Evolutionary conservation across 1,140 invertebrate genomes (phyloP).

Genomic region (Drosophila pseudoananassae): DNA sequence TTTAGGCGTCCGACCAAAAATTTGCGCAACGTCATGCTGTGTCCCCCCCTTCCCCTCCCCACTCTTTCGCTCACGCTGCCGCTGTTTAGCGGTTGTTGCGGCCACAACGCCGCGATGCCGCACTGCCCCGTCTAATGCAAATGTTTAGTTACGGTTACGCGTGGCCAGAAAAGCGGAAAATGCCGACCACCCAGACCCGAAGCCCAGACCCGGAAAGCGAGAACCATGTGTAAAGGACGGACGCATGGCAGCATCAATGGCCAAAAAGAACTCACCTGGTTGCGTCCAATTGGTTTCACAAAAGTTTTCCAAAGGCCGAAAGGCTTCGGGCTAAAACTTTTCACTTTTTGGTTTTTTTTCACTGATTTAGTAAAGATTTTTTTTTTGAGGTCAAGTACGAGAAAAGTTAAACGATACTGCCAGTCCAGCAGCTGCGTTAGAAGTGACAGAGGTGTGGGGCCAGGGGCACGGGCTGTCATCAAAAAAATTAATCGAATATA

Average conservation of each 20-base stretch:
- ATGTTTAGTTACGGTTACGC: conserved; percentile 70
- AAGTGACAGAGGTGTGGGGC: not conserved
- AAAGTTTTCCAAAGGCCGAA: not conserved
- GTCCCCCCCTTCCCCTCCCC: too few species aligned
- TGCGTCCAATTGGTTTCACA: not conserved
- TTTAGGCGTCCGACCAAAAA: conserved; percentile 39
- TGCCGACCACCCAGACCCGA: not conserved
- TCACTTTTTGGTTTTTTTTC: not conserved
- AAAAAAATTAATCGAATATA: not conserved
- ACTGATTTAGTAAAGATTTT: not conserved
- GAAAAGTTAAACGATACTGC: not conserved
- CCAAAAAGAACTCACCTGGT: not conserved
- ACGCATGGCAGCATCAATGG: too few species aligned
- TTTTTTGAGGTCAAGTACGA: not conserved
- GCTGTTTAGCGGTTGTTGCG: conserved; percentile 64
- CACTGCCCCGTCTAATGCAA: conserved; percentile 53
- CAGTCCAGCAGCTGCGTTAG: not conserved
- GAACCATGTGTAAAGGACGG: too few species aligned
- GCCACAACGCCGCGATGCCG: conserved; percentile 12
- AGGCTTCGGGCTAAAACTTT: not conserved
- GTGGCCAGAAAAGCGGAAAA: not conserved
- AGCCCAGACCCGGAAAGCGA: not conserved
- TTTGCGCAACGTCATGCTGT: conserved; percentile 27
- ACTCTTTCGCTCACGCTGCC: too few species aligned
- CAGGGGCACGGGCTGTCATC: not conserved